phyloP scores from a whole-genome alignment of 2,888 invertebrate genomes.

The Heliconius charithonia region DNA sequence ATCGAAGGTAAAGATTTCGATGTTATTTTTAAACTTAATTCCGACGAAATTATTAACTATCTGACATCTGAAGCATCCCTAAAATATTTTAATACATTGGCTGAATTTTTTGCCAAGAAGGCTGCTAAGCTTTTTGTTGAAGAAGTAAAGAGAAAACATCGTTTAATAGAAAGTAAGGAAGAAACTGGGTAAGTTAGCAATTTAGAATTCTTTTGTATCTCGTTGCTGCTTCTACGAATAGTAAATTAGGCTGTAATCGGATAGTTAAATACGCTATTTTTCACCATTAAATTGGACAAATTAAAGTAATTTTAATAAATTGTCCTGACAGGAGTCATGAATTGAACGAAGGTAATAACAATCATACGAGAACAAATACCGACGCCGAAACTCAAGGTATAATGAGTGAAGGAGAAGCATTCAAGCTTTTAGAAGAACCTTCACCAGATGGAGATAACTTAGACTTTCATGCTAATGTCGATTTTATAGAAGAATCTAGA shows the following conservation, averaged over 20 bases:
- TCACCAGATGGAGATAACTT: constrained; percentile 64
- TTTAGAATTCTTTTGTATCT: not conserved
- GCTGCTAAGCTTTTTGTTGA: constrained; percentile 57
- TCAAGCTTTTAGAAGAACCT: constrained; percentile 55
- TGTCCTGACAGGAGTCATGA: constrained; percentile 2
- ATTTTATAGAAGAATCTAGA: constrained; percentile 41
- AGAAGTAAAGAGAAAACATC: constrained; percentile 51
- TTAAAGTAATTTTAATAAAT: not conserved
- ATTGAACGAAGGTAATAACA: not conserved
- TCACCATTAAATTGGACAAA: not conserved
- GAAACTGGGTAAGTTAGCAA: not conserved
- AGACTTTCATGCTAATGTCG: constrained; percentile 50
- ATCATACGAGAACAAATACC: constrained; percentile 9
- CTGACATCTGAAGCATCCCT: constrained; percentile 56
- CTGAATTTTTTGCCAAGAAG: constrained; percentile 57
- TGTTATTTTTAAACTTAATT: constrained; percentile 53
- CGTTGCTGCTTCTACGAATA: too few species aligned
- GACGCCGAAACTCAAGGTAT: constrained; percentile 8
- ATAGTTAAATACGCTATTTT: not conserved
- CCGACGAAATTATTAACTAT: constrained; percentile 55
- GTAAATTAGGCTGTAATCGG: too few species aligned
- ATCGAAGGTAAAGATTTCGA: constrained; percentile 40
- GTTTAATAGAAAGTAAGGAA: constrained; percentile 15
- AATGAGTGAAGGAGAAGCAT: constrained; percentile 52
- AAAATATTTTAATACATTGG: constrained; percentile 55